These are phyloP conservation scores for Chloropsis hardwickii DNA, from an alignment of 2,113 vertebrate genomes.

Conservation along the genomic window DNA sequence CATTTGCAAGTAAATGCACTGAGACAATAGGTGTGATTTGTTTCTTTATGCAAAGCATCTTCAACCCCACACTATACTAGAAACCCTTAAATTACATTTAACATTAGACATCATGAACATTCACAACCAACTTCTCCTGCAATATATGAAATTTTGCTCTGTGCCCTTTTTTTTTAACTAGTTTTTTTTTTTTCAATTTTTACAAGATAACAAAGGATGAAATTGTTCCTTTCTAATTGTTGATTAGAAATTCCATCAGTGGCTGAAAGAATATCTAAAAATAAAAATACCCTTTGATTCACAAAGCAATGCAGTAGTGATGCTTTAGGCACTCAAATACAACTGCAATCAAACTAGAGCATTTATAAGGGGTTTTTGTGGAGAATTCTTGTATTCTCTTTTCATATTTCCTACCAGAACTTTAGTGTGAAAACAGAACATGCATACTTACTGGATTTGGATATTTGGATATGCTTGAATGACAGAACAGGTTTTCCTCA, in stretches of 20 bases:
- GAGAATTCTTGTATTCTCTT: background rate
- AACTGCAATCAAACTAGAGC: background rate
- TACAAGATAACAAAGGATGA: background rate
- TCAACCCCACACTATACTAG: background rate
- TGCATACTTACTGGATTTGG: background rate
- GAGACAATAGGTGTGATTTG: background rate
- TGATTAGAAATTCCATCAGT: background rate
- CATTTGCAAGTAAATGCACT: background rate
- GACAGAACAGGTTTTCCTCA: background rate
- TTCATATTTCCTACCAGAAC: background rate
- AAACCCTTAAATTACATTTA: background rate
- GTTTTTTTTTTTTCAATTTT: background rate
- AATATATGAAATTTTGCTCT: background rate
- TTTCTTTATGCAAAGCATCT: background rate
- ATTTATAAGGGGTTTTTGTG: rapidly evolving
- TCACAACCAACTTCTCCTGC: background rate
- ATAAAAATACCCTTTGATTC: background rate
- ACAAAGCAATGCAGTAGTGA: background rate
- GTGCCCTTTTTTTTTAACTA: no score
- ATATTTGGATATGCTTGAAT: background rate
- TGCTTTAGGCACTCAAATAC: background rate
- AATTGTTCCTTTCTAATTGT: background rate
- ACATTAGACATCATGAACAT: background rate
- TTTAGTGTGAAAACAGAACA: background rate
- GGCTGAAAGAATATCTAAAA: background rate